Evolutionary conservation across 2,888 invertebrate genomes (phyloP).

Genomic region (Cordylochernes scorpioides): DNA sequence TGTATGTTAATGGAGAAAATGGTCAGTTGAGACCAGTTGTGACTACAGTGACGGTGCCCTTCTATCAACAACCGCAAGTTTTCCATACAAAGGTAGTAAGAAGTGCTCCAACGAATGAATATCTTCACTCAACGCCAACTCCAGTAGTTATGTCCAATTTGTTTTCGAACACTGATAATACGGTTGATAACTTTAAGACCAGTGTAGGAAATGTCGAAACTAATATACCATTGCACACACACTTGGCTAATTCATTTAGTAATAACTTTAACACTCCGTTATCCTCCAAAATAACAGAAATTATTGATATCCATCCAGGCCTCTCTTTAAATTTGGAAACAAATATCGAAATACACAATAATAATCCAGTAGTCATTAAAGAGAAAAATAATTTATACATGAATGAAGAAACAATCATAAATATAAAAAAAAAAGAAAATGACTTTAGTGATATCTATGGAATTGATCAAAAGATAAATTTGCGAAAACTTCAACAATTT

Average conservation of each 20-base stretch:
- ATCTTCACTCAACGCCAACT: constrained; percentile 6
- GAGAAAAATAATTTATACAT: constrained; percentile 5
- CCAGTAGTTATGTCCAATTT: too few relatives aligned
- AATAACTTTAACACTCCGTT: too few relatives aligned
- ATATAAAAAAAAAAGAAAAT: background rate
- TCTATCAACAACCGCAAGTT: constrained; percentile 12
- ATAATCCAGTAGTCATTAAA: constrained; percentile 11
- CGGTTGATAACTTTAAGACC: too few relatives aligned
- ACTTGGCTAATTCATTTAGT: too few relatives aligned
- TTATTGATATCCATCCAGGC: too few relatives aligned
- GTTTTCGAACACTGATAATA: too few relatives aligned
- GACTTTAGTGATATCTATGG: constrained; percentile 9
- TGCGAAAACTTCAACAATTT: constrained; percentile 13
- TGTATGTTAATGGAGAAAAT: constrained; percentile 14
- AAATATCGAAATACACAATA: constrained; percentile 13
- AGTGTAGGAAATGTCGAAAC: too few relatives aligned
- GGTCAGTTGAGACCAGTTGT: constrained; percentile 15
- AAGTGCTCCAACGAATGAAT: constrained; percentile 6
- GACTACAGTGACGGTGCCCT: constrained; percentile 14
- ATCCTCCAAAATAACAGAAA: constrained; percentile 1
- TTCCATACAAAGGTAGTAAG: constrained; percentile 12
- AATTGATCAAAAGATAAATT: constrained; percentile 7
- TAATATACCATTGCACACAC: too few relatives aligned
- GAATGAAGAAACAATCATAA: constrained; percentile 3
- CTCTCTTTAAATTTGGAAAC: too few relatives aligned